These are phyloP conservation scores for Pangasius larnaudii DNA, from an alignment of 2,797 vertebrate species.

Conservation along the genomic window DNA sequence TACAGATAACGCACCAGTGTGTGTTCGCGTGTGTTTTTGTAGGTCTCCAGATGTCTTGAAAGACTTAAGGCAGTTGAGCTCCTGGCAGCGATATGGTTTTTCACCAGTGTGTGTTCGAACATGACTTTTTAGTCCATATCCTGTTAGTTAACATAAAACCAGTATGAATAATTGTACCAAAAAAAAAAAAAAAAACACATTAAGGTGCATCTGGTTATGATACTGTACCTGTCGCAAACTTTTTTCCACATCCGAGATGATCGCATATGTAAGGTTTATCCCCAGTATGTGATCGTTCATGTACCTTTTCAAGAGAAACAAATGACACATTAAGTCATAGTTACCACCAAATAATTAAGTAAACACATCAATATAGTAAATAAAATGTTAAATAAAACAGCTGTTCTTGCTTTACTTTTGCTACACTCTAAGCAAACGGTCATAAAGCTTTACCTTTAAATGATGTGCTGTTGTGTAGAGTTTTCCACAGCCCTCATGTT, in stretches of 20 bases:
- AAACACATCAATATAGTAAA: not conserved
- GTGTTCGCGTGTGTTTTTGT: conserved; percentile 97
- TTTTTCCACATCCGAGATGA: conserved; percentile 92
- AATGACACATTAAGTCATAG: conserved; percentile 45
- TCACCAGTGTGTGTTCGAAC: conserved; percentile 97
- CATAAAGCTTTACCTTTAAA: conserved; percentile 81
- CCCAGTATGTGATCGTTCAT: conserved; percentile 96
- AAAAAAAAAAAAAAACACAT: not conserved
- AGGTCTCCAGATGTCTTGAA: conserved; percentile 99
- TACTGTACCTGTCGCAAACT: conserved; percentile 94
- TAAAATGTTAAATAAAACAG: not conserved
- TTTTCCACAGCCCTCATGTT: conserved; percentile 96
- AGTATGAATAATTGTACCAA: conserved; percentile 26
- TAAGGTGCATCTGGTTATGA: not conserved
- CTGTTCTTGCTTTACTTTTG: not conserved
- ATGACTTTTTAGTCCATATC: conserved; percentile 96
- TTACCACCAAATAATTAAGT: not conserved
- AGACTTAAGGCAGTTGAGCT: conserved; percentile 95
- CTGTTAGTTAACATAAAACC: conserved; percentile 64
- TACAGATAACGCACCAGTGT: conserved; percentile 84
- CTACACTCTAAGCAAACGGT: not conserved
- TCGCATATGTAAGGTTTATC: conserved; percentile 96
- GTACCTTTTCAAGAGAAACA: conserved; percentile 79
- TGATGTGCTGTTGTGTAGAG: conserved; percentile 98
- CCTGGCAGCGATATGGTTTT: conserved; percentile 96